phyloP scores from a whole-genome alignment of 2,113 vertebrate genomes.

The Galeopterus variegatus region DNA sequence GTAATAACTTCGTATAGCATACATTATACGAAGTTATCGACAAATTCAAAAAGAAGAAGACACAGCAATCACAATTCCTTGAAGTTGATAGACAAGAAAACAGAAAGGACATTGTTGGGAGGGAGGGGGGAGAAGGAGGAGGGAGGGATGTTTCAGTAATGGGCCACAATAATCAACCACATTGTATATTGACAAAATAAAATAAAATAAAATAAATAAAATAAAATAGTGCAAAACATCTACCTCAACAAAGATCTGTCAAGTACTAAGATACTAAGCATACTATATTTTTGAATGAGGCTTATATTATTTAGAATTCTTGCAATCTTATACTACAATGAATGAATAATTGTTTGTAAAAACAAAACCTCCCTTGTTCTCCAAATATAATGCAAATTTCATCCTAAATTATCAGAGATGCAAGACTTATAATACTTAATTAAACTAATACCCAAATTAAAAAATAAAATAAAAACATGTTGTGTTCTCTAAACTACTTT shows the following conservation, averaged over 20 bases:
- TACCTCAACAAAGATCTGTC: conserved; percentile 14
- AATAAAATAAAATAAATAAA: too few species aligned
- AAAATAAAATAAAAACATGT: conserved; percentile 40
- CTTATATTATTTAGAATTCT: conserved; percentile 15
- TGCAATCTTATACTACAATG: conserved; percentile 34
- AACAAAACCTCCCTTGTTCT: conserved; percentile 31
- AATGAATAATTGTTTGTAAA: conserved; percentile 32
- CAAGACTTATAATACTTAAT: conserved; percentile 43
- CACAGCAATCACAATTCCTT: too few species aligned
- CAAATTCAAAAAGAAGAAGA: too few species aligned
- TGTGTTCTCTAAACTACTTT: conserved; percentile 28
- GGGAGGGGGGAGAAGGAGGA: too few species aligned
- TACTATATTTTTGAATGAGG: conserved; percentile 5
- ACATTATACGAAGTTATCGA: too few species aligned
- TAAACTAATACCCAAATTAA: conserved; percentile 47
- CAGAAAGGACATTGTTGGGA: too few species aligned
- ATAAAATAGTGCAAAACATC: background rate
- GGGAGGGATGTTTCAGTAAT: too few species aligned
- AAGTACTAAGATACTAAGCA: conserved; percentile 32
- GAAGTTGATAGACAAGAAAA: too few species aligned
- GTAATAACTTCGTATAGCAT: too few species aligned
- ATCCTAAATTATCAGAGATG: conserved; percentile 29
- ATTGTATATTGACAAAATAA: too few species aligned
- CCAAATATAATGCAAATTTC: conserved; percentile 7
- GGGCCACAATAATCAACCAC: too few species aligned